These are phyloP conservation scores for Philotrypesis tridentata DNA, from an alignment of 1,140 invertebrate genomes.

Conservation along the genomic window DNA sequence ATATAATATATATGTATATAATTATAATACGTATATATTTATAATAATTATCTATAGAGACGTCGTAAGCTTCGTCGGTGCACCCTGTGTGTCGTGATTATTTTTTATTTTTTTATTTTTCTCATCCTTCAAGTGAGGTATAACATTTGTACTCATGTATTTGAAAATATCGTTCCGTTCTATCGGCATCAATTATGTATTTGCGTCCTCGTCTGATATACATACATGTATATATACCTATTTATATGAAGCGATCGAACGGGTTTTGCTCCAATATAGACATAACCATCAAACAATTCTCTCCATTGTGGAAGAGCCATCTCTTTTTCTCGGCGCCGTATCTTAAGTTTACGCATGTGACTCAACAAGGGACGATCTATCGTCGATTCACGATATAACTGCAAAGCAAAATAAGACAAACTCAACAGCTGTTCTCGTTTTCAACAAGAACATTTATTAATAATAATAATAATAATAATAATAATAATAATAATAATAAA, in stretches of 20 bases:
- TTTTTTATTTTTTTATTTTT: conserved; percentile 28
- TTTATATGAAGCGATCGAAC: not conserved
- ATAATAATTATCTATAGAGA: conserved; percentile 61
- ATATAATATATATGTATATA: conserved; percentile 49
- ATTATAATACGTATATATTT: conserved; percentile 51
- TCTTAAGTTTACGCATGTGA: not conserved
- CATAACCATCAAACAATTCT: not conserved
- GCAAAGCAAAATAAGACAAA: conserved; percentile 15
- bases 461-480: conserved; percentile 1
- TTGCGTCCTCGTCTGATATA: not conserved
- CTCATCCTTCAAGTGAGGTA: conserved; percentile 64
- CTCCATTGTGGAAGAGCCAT: not conserved
- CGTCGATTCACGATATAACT: not conserved
- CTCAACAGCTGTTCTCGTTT: conserved; percentile 26
- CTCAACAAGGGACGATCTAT: conserved; percentile 30
- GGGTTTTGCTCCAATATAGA: conserved; percentile 4
- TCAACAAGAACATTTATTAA: conserved; percentile 34
- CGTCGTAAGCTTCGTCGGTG: conserved; percentile 59
- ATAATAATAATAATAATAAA: not conserved
- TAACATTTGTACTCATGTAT: conserved; percentile 71
- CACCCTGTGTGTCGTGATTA: conserved; percentile 70
- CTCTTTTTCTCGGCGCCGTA: conserved; percentile 6
- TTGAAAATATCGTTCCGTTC: conserved; percentile 60
- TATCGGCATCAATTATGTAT: conserved; percentile 36
- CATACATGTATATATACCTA: not conserved